phyloP scores from a whole-genome alignment of 2,888 invertebrate genomes.

The Coelinius sp. region DNA sequence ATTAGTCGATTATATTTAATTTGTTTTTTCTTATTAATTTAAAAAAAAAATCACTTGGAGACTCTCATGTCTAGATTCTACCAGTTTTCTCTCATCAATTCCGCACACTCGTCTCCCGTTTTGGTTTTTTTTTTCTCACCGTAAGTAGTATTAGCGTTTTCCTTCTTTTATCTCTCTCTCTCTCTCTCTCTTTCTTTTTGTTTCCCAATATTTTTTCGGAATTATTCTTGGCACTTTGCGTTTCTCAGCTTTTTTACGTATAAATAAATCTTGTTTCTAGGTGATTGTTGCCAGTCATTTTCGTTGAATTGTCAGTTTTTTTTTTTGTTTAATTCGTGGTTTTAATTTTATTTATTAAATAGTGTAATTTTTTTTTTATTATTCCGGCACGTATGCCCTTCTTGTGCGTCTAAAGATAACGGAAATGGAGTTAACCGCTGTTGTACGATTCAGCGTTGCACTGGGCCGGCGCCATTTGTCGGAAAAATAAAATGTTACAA shows the following conservation, averaged over 20 bases:
- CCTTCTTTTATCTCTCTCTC: too few relatives aligned
- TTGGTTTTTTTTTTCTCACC: background rate
- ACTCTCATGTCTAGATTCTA: too few relatives aligned
- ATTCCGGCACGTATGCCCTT: conserved; percentile 42
- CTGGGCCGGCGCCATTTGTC: conserved; percentile 23
- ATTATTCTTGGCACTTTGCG: conserved; percentile 22
- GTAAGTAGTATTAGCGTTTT: conserved; percentile 5
- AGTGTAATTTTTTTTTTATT: conserved; percentile 23
- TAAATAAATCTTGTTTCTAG: background rate
- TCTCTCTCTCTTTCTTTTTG: conserved; percentile 26
- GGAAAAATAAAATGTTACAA: conserved; percentile 25
- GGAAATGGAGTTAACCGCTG: conserved; percentile 53
- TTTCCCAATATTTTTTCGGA: conserved; percentile 38
- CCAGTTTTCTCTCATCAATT: too few relatives aligned
- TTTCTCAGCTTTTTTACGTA: background rate
- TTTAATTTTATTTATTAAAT: conserved; percentile 29
- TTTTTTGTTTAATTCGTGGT: conserved; percentile 22
- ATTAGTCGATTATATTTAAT: background rate
- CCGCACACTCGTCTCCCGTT: conserved; percentile 1
- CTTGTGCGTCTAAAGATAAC: conserved; percentile 54
- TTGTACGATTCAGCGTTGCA: conserved; percentile 47
- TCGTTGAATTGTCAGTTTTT: background rate
- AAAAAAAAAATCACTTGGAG: background rate
- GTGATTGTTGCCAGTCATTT: background rate
- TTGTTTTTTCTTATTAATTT: background rate